Evolutionary conservation across 2,888 invertebrate species (phyloP), one percentile per base, ranked within the genome.

Genomic region (Glyphotaelius pellucidus): DNA sequence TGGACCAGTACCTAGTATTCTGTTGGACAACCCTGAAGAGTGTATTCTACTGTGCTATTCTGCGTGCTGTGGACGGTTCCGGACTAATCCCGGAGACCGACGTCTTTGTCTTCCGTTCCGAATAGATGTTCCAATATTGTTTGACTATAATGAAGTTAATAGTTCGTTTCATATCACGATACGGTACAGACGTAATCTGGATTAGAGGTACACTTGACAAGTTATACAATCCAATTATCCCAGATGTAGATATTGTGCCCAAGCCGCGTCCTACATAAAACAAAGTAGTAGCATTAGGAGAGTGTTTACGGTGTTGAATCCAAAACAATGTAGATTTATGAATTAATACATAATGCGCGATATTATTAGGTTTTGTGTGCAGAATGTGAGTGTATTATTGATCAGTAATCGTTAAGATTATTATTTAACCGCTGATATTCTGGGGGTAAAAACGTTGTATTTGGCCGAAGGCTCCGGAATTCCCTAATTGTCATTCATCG

Each of bases 401-500:
- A 67, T 67, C 25, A 25, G 67, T 67, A n/a, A 35, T 47, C 30
- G n/a, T 86, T 30, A 86, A 86, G 85, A 86, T 86, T 2, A 86
- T 42, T 86, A 47, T 86, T 25, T 15, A 67, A 67, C 47, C 86
- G 42, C 42, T n/a, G 38, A 42, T 85, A 86, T 86, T 86, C 12
- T 25, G 42, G 14, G 38, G n/a, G 67, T 25, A 86, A 87, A 87
- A 30, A 87, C 4, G 87, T 87, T 35, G 7, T 52, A 87, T 87
- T 31, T 35, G 38, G 85, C 91, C 81, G 25, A 35, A 15, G 91
- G 91, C 91, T 30, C 3, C 79, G 91, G 91, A 89, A 91, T 52
- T 89, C 91, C 88, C 87, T 91, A 91, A 87, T 91, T 91, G 91
- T 91, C 87, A 91, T 91, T 91, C 91, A 91, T 91, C 80, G 81